These are phyloP conservation scores for Eilema depressum DNA, from an alignment of 2,888 invertebrate species.

Conservation along the genomic window DNA sequence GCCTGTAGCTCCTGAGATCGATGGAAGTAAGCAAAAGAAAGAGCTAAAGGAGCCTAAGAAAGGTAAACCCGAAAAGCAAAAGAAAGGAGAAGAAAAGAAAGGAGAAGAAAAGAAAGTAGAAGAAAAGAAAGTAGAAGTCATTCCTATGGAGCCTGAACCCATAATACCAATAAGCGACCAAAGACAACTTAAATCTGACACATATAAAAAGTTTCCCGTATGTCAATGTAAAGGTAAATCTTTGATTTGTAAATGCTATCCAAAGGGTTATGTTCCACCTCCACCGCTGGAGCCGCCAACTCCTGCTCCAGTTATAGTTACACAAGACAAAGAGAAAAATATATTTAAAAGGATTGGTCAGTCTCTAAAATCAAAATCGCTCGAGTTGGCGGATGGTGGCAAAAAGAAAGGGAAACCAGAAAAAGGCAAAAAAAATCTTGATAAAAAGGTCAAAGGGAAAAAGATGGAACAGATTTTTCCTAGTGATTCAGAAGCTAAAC, in stretches of 20 bases:
- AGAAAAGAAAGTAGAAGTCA: neutral
- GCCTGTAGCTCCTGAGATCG: too few relatives aligned
- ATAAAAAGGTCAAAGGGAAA: neutral
- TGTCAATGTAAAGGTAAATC: conserved; percentile 6
- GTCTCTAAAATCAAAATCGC: conserved; percentile 6
- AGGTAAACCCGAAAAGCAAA: neutral
- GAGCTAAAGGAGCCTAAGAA: neutral
- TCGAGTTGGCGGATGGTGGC: neutral
- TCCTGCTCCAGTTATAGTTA: neutral
- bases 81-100: neutral
- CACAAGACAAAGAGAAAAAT: neutral
- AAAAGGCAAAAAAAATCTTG: neutral
- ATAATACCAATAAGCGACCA: neutral
- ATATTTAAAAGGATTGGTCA: neutral
- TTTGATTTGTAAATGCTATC: neutral
- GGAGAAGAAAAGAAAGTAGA: too few relatives aligned
- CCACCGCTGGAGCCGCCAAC: neutral
- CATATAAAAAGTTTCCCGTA: neutral
- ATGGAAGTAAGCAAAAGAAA: neutral
- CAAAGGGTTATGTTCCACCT: neutral
- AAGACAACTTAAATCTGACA: neutral
- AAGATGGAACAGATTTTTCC: neutral
- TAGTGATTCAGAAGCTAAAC: neutral
- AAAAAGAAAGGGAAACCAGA: neutral
- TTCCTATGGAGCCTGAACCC: neutral